Evolutionary conservation across 2,888 invertebrate genomes (phyloP), one percentile per base, ranked within the genome.

Genomic region (Ectemnius cavifrons): DNA sequence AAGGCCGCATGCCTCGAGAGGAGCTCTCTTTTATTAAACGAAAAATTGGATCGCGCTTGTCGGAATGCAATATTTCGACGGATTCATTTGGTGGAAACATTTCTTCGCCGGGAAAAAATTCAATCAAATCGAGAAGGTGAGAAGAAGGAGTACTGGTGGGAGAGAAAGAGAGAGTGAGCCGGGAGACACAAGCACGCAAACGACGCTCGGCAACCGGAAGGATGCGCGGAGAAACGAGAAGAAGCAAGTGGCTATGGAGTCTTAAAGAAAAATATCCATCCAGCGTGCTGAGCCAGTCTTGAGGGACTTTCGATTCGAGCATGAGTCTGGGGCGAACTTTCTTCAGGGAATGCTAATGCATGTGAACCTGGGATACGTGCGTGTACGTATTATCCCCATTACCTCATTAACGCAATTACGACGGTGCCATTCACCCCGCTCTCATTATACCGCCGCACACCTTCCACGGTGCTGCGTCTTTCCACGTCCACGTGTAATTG

Each of bases 11-110:
- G 73, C 68, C 77, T 78, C 73, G 71, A 78, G 81, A 84, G 81
- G 81, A 83, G 82, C 86, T 85, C 82, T 85, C 88, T 89, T 90
- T 90, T 90, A 90, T 90, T 90, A 90, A 90, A 89, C 86, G 88
- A 89, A 89, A 89, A 90, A 89, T 87, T 87, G 88, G 86, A 90
- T 87, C 86, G 83, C 75, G 86, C 82, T 89, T 88, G 88, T 89
- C 87, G 90, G 90, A 90, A 91, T 91, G 90, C 90, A 91, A 90
- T 91, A 91, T 90, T 90, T 90, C 90, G 89, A 90, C 89, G 90
- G 88, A 91, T 90, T 91, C 90, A 91, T 91, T 90, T 90, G 89
- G 89, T 87, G 89, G 90, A 90, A 90, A 90, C 90, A 90, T 91
- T 90, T 91, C 88, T 90, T 88, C 86, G 85, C 80, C 81, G 86